A percentile compares a stretch with the other conserved stretches of the same genome.
These are phyloP conservation scores for Rugalucina vietnamica DNA, from an alignment of 2,888 invertebrate genomes.

Conservation along the genomic window DNA sequence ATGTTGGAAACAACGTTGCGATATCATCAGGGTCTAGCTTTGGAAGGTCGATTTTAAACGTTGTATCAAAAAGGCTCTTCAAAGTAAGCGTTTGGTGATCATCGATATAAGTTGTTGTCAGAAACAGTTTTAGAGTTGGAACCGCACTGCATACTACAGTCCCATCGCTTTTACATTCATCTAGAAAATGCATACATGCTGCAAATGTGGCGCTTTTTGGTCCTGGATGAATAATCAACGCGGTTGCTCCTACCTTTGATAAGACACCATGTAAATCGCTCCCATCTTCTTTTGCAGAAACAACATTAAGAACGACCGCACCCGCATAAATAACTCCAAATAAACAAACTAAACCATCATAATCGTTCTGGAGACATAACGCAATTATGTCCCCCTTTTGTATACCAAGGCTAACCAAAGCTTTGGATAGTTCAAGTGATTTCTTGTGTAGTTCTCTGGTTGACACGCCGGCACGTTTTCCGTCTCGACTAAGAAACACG, in stretches of 20 bases:
- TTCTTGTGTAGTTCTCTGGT: slow-evolving; percentile 13
- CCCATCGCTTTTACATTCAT: slow-evolving; percentile 16
- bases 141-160: background rate
- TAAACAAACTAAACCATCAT: slow-evolving; percentile 31
- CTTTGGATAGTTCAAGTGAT: slow-evolving; percentile 1
- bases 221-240: slow-evolving; percentile 38
- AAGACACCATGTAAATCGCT: slow-evolving; percentile 14
- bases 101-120: background rate
- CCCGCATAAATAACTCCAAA: slow-evolving; percentile 44
- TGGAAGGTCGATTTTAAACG: background rate
- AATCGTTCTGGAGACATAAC: slow-evolving; percentile 24
- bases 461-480: slow-evolving; percentile 18
- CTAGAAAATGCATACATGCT: slow-evolving; percentile 34
- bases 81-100: background rate
- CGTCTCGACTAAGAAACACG: slow-evolving; percentile 37
- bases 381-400: slow-evolving; percentile 47
- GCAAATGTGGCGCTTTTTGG: background rate
- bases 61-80: background rate
- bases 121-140: slow-evolving; percentile 26
- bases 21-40: slow-evolving; percentile 34
- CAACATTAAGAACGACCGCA: slow-evolving; percentile 23
- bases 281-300: slow-evolving; percentile 5
- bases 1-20: slow-evolving; percentile 26
- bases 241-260: slow-evolving; percentile 12
- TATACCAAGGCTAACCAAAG: slow-evolving; percentile 38